Base-by-base conservation (phyloP, 2,113 vertebrate species). In the Naja naja region DNA sequence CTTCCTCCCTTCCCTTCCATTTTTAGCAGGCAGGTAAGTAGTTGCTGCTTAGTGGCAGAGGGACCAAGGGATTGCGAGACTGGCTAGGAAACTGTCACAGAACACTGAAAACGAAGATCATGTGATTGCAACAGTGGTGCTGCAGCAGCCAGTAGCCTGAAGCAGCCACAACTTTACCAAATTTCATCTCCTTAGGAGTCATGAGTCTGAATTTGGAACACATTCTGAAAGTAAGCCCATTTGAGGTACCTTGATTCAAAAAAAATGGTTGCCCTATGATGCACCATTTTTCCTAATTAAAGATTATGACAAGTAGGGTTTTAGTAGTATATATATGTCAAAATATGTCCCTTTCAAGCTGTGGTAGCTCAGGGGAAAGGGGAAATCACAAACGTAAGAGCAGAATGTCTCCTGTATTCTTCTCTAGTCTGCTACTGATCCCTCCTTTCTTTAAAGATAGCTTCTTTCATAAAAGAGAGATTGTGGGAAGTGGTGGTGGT, bases 341-440 rank as follows among this genome's bases (percentile, higher is more conserved):
- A 94, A 95, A 64, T 88, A 3, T n/a, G 69, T 22, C 8, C 20
- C 64, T 74, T 54, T 14, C 81, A 92, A 96, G 54, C 88, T 52
- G 69, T 58, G 11, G 81, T 93, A 30, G 8, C 43, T 95, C 23
- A 86, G 60, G 52, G 18, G 89, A 0, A 94, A 18, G 10, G 45
- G n/a, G n/a, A 12, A 12, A 10, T 92, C 0, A 92, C 54, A 34
- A 92, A 25, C 43, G 27, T 47, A 81, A 93, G 88, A 94, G 58
- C 2, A 1, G 89, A 23, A 86, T 87, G 58, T 47, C 34, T 91
- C 16, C 27, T 52, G 52, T 47, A 34, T 0, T 88, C 86, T 89
- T 22, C 54, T 30, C 18, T 2, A 8, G 1, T 2, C 1, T 27
- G 60, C 86, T 58, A 25, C 86, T 92, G 90, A 69, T 30, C 94